Conservation (phyloP, 1,140 invertebrate species). For the Zaprionus tsacasi region DNA sequence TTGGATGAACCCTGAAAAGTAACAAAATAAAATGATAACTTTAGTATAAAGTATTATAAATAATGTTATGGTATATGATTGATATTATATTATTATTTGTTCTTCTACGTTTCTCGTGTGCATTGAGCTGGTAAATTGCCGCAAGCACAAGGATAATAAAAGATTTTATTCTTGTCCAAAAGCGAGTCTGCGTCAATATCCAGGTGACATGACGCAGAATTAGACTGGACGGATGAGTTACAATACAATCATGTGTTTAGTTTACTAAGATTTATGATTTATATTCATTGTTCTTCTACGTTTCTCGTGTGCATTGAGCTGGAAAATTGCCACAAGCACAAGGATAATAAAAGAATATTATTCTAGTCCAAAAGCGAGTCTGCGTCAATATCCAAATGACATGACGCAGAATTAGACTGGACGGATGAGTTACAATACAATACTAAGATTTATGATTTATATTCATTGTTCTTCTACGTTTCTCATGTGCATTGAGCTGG, state of each 20-base stretch:
- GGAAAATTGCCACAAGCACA: conserved; percentile 37
- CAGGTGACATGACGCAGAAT: conserved; percentile 56
- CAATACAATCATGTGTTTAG: not conserved
- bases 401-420: conserved; percentile 56
- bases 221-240: conserved; percentile 12
- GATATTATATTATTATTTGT: conserved; percentile 44
- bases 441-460: not conserved
- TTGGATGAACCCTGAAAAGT: conserved; percentile 96
- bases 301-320: conserved; percentile 69
- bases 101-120: conserved; percentile 76
- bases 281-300: conserved; percentile 66
- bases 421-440: not conserved
- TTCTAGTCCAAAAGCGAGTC: conserved; percentile 73
- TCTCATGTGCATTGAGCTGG: conserved; percentile 64
- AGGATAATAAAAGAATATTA: conserved; percentile 48
- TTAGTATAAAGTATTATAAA: not conserved
- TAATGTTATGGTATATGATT: not conserved
- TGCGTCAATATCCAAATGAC: conserved; percentile 50
- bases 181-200: conserved; percentile 67
- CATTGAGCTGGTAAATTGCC: conserved; percentile 36
- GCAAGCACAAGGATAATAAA: conserved; percentile 55
- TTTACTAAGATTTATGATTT: no score
- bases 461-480: conserved; percentile 71
- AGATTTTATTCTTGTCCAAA: conserved; percentile 59
- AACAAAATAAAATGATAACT: conserved; percentile 45